Conservation (phyloP, 2,113 vertebrate genomes). For the Myanophis thanlyinensis region DNA sequence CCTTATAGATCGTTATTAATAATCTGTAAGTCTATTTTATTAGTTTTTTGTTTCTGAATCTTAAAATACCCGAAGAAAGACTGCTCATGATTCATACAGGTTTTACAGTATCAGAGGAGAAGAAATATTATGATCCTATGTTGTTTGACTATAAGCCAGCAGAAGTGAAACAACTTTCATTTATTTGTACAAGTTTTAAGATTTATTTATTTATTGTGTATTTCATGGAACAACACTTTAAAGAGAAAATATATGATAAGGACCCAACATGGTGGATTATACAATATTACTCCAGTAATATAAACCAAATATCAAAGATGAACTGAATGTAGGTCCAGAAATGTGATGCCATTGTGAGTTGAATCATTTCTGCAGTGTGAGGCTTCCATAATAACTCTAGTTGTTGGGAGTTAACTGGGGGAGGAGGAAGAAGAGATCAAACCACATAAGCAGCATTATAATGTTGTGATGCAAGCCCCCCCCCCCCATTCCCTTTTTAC, state of each 20-base stretch:
- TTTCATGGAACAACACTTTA: not conserved
- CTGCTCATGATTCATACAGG: not conserved
- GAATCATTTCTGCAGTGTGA: not conserved
- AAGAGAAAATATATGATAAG: not conserved
- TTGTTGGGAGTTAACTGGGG: not conserved
- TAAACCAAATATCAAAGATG: not conserved
- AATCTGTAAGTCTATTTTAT: slow-evolving; percentile 14
- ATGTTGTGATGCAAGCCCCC: not conserved
- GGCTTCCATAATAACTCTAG: not conserved
- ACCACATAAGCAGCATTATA: not conserved
- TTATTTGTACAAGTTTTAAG: not conserved
- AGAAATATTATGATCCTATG: not conserved
- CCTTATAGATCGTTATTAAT: slow-evolving; percentile 11
- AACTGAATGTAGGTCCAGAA: not conserved
- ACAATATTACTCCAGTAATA: not conserved
- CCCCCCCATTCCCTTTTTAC: not conserved
- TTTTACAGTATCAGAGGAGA: not conserved
- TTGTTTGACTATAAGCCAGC: not conserved
- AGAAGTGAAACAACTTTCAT: not conserved
- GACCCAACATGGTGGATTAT: not conserved
- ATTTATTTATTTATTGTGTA: not conserved
- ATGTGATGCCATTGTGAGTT: not conserved
- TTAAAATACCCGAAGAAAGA: slow-evolving; percentile 20
- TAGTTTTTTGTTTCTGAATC: slow-evolving; percentile 29
- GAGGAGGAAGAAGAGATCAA: not conserved